Percentiles rank a stretch among this genome's conserved stretches.
These are phyloP conservation scores for Diploptera punctata DNA, from an alignment of 2,888 invertebrate genomes.

Conservation along the genomic window DNA sequence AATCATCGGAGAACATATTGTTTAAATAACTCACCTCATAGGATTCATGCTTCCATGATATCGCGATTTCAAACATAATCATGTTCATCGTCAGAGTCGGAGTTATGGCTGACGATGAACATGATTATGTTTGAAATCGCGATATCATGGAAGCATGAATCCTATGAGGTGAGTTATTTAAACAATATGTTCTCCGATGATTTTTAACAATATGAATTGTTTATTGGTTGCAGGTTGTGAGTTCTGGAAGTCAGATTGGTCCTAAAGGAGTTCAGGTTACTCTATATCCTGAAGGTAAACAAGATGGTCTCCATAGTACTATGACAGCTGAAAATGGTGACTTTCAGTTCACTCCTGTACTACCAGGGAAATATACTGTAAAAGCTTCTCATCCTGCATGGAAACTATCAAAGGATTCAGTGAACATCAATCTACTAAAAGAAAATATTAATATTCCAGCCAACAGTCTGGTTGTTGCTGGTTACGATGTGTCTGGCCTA, in stretches of 20 bases:
- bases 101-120: no score
- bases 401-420: slow-evolving; percentile 70
- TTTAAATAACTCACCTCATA: no score
- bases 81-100: no score
- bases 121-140: no score
- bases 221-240: slow-evolving; percentile 70
- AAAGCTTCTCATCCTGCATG: slow-evolving; percentile 77
- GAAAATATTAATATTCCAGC: slow-evolving; percentile 79
- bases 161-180: no score
- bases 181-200: no score
- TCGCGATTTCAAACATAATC: no score
- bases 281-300: slow-evolving; percentile 54
- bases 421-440: slow-evolving; percentile 67
- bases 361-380: slow-evolving; percentile 84
- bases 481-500: slow-evolving; percentile 83
- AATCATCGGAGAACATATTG: no score
- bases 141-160: no score
- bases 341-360: slow-evolving; percentile 86
- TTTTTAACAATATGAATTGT: no score
- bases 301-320: slow-evolving; percentile 64
- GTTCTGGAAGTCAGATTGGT: slow-evolving; percentile 70
- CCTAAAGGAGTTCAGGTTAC: slow-evolving; percentile 80
- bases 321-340: slow-evolving; percentile 73
- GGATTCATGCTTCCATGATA: no score
- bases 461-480: slow-evolving; percentile 76